Base-by-base conservation (phyloP, 2,113 vertebrate species). In the Daboia siamensis region DNA sequence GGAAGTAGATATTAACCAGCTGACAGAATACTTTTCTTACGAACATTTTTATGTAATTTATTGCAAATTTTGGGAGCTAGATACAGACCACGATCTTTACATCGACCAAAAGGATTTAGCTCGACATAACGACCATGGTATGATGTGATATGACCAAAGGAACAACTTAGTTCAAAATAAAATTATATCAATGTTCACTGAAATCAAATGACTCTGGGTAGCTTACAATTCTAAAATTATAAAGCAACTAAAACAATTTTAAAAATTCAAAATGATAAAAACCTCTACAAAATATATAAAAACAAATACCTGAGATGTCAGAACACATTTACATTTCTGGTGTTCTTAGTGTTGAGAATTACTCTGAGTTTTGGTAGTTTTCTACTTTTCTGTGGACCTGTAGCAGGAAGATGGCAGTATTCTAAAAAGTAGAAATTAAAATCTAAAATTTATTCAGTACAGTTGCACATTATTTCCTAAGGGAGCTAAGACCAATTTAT, bases 11-110 rank as follows among this genome's bases (percentile, higher is more conserved):
- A 98, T 99, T 94, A 99, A 99, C 97, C 99, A 99, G 97, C 96
- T 99, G 95, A 99, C 98, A 0, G 99, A 99, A 39, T 99, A 98
- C 95, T 99, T 99, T 97, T 99, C 99, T 87, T 99, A 99, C 10
- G 99, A 99, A 95, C 99, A 99, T 93, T 99, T 99, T 96, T 99
- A 99, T 20, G 99, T 99, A 64, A 99, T 99, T 95, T 99, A 99
- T 96, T 99, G 99, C 97, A 99, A 99, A 96, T 99, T 99, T 97
- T 99, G 99, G 99, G 99, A 99, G 97, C 97, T 99, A 93, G 99
- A 99, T 96, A 98, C 98, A 0, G 99, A 99, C 97, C 99, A 99
- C 1, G 99, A 99, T 97, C 98, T 99, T 86, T 98, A 98, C 96
- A 98, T 99, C 29, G 98, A 99, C 96, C 97, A 97, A 93, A 98